These are phyloP conservation scores for Staurois parvus DNA, from an alignment of 2,797 vertebrate genomes.

Conservation along the genomic window DNA sequence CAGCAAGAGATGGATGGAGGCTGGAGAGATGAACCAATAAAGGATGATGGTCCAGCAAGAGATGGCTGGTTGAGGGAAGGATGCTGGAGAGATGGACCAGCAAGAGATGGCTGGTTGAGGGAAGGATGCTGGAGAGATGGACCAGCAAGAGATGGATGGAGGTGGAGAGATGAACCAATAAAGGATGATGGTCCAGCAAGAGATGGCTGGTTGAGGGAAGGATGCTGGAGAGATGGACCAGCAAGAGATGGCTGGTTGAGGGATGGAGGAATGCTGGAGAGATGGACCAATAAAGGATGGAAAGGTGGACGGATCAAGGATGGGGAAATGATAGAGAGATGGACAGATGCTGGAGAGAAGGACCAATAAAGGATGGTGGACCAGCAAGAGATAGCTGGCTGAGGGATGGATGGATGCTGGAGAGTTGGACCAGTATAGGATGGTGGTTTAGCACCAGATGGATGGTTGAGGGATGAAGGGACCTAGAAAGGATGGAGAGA, in stretches of 20 bases:
- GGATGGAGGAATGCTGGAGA: no score
- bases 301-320: constrained; percentile 33
- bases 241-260: not conserved
- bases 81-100: no score
- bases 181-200: constrained; percentile 39
- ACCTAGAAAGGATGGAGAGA: no score
- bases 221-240: constrained; percentile 14
- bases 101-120: no score
- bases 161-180: constrained; percentile 5
- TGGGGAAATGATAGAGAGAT: constrained; percentile 14
- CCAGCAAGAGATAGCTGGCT: no score
- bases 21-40: no score
- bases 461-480: no score
- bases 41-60: no score
- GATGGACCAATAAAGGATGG: not conserved
- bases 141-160: constrained; percentile 6
- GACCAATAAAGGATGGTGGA: not conserved
- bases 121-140: constrained; percentile 12
- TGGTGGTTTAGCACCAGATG: no score
- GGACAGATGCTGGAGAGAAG: constrained; percentile 8
- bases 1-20: no score
- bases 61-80: no score
- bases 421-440: not conserved
- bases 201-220: not conserved
- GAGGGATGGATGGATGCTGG: no score